Percentiles rank a stretch among this genome's conserved stretches.
Evolutionary conservation across 1,140 invertebrate species (phyloP).

Genomic region (Pogonus chalceus): DNA sequence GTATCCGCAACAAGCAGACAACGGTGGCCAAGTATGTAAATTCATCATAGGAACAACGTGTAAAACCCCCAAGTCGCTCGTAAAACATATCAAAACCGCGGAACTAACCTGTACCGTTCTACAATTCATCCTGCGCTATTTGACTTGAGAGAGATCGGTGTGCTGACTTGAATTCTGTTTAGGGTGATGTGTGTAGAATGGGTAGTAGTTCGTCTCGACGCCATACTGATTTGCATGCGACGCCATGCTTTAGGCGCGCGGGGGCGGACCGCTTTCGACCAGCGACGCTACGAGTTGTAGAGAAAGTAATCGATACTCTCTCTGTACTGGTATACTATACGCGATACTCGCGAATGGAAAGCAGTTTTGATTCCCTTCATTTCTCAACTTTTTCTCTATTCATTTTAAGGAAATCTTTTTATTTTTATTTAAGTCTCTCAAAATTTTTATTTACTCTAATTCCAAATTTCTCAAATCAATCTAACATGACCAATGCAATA

Average conservation of each 20-base stretch:
- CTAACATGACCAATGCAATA: too few species aligned
- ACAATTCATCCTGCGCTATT: not conserved
- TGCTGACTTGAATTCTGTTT: not conserved
- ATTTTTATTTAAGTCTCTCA: too few species aligned
- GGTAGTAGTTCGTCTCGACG: constrained; percentile 27
- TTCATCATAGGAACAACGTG: constrained; percentile 7
- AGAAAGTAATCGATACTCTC: constrained; percentile 52
- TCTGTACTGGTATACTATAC: constrained; percentile 19
- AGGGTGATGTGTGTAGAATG: constrained; percentile 21
- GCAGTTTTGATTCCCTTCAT: not conserved
- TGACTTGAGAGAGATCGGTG: not conserved
- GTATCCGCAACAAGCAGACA: not conserved
- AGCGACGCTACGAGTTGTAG: constrained; percentile 29
- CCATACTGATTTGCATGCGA: constrained; percentile 38
- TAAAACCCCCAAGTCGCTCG: constrained; percentile 5
- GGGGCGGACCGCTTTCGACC: constrained; percentile 18
- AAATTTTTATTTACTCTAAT: too few species aligned
- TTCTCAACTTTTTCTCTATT: not conserved
- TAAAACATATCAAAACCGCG: constrained; percentile 7
- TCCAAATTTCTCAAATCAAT: too few species aligned
- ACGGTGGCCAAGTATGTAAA: constrained; percentile 3
- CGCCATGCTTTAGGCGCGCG: constrained; percentile 30
- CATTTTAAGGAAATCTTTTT: too few species aligned
- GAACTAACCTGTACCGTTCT: not conserved
- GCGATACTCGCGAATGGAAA: not conserved